Conservation (phyloP, 2,888 invertebrate genomes). For the Mythimna ferrago region DNA sequence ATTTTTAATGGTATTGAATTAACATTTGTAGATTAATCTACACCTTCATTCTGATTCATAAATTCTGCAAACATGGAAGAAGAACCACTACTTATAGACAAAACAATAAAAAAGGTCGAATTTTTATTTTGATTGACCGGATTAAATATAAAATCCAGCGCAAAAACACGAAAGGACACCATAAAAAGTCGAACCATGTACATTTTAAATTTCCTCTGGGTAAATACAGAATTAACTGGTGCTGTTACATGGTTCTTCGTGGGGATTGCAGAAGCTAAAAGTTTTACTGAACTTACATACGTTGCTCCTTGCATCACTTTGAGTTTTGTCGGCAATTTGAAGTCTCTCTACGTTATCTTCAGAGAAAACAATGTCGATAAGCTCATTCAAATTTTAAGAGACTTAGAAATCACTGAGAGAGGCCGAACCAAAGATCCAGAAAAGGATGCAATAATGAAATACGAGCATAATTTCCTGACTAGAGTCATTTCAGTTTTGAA, state of each 20-base stretch:
- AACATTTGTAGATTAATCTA: background rate
- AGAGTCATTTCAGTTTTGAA: constrained; percentile 70
- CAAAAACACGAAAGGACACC: constrained; percentile 47
- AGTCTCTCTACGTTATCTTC: constrained; percentile 63
- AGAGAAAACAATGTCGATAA: constrained; percentile 63
- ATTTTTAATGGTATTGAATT: background rate
- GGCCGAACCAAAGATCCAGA: constrained; percentile 38
- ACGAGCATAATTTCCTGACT: constrained; percentile 70
- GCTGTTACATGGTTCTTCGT: constrained; percentile 70
- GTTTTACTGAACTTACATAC: constrained; percentile 71
- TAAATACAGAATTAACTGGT: constrained; percentile 69
- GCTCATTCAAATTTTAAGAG: constrained; percentile 64
- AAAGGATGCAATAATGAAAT: constrained; percentile 64
- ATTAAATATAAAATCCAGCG: constrained; percentile 65
- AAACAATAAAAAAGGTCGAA: constrained; percentile 68
- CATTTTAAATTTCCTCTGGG: constrained; percentile 70
- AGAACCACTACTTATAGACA: constrained; percentile 61
- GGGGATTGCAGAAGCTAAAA: constrained; percentile 66
- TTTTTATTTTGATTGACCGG: constrained; percentile 66
- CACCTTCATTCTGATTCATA: background rate
- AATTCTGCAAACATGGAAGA: constrained; percentile 29
- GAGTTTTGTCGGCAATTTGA: constrained; percentile 64
- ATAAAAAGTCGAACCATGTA: constrained; percentile 63
- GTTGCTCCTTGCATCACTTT: constrained; percentile 72
- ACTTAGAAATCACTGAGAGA: constrained; percentile 66